Base-by-base conservation (phyloP, 2,113 vertebrate species). In the Hippocampus guttulatus region DNA sequence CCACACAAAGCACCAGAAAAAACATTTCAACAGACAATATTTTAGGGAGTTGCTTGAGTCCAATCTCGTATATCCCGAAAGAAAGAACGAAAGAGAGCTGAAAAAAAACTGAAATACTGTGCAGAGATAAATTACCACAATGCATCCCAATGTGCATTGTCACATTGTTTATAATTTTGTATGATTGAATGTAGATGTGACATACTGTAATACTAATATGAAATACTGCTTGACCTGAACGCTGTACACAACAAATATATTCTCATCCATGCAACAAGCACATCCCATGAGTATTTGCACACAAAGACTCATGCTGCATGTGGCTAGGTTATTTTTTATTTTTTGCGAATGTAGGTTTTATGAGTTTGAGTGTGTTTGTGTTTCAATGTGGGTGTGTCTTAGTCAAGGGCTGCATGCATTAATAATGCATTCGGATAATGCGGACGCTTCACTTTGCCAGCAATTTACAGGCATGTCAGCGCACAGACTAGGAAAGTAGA, bases 351-450 rank as follows among this genome's bases (percentile, higher is more conserved):
- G 64, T 63, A 71, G 73, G 68, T 73, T 75, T 77, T 77, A 70
- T 81, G 57, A 23, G 57, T 60, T 60, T 7, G 6, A 30, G 5
- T 16, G 14, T 30, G 25, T 60, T 30, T 27, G 71, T 83, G 73
- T 58, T 71, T 73, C 73, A 52, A 58, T 55, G 23, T 45, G 65
- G 68, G 63, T 60, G 63, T 75, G 49, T 58, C 72, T 68, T 74
- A 66, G 75, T 79, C 79, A 84, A 88, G 88, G 84, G 88, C 84
- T 82, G 84, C 70, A 27, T 57, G 63, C 88, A 91, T 91, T 81
- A 90, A 90, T 91, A 89, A 91, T 90, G 81, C 55, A 91, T 88
- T 52, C 57, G 76, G 81, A 90, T 91, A 90, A 91, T 89, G 90
- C 81, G 87, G 77, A 80, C 64, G 73, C 81, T 87, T 85, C 83